Percentiles rank a stretch among this genome's conserved stretches.
Conservation (phyloP, 2,888 invertebrate species). For the Heteromurus nitidus region DNA sequence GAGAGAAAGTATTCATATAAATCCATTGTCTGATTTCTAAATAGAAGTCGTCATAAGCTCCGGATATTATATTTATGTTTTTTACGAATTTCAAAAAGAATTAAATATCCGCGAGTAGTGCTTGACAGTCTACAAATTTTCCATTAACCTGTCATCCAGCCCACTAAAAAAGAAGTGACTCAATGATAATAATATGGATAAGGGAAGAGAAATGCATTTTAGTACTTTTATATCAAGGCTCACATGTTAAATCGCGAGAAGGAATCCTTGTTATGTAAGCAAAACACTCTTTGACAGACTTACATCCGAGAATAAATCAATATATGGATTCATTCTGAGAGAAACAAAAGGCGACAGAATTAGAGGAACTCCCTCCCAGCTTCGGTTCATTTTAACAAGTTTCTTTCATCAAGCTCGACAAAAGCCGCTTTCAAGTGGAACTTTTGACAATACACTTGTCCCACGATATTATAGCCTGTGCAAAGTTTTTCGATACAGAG, state of each 20-base stretch:
- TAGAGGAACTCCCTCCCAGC: slow-evolving; percentile 40
- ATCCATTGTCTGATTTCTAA: no score
- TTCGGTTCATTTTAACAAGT: slow-evolving; percentile 51
- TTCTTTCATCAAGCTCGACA: neutral
- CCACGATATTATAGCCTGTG: no score
- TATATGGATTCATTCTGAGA: slow-evolving; percentile 47
- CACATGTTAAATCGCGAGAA: no score
- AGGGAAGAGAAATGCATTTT: neutral
- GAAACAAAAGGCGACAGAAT: slow-evolving; percentile 54
- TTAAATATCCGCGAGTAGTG: neutral
- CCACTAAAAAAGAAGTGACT: neutral
- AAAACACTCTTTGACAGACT: neutral
- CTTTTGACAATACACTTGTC: no score
- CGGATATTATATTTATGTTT: no score
- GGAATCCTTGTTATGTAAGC: neutral
- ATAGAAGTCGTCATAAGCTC: no score
- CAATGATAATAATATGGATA: neutral
- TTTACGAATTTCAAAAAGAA: neutral
- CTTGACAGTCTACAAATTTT: slow-evolving; percentile 55
- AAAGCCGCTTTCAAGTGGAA: no score
- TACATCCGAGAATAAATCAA: neutral
- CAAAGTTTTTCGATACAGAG: no score
- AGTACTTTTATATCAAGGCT: neutral
- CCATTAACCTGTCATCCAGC: slow-evolving; percentile 46
- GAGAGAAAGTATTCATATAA: no score